Percentiles rank a stretch among this genome's conserved stretches.
Evolutionary conservation across 64 coral and sea anemone species (phyloP).

Genomic region (Stichodactyla mertensii): DNA sequence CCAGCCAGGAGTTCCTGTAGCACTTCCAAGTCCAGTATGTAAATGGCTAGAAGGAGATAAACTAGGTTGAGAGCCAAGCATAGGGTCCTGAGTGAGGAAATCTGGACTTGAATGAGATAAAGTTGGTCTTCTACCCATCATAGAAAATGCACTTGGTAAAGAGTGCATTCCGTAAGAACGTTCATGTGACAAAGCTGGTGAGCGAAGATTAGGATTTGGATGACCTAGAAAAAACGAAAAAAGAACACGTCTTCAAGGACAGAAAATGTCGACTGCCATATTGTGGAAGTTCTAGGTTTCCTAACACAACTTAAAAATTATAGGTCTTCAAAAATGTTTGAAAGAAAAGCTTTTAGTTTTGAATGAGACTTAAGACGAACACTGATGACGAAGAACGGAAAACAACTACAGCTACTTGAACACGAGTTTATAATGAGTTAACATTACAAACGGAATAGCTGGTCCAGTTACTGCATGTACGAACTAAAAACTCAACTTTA

Average conservation of each 20-base stretch:
- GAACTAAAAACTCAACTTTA: slow-evolving; percentile 47
- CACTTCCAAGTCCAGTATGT: slow-evolving; percentile 61
- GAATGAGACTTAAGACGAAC: not conserved
- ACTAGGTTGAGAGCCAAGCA: slow-evolving; percentile 71
- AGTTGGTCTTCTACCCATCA: slow-evolving; percentile 90
- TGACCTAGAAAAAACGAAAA: slow-evolving; percentile 78
- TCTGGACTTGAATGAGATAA: slow-evolving; percentile 57
- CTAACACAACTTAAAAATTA: not conserved
- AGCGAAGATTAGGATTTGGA: slow-evolving; percentile 83
- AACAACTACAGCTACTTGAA: slow-evolving; percentile 28
- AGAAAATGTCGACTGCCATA: not conserved
- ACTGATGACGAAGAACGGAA: not conserved
- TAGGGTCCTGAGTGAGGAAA: slow-evolving; percentile 81
- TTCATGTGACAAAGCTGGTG: slow-evolving; percentile 94
- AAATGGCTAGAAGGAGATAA: slow-evolving; percentile 74
- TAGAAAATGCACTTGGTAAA: slow-evolving; percentile 88
- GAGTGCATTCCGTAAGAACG: slow-evolving; percentile 81
- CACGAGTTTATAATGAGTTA: slow-evolving; percentile 22
- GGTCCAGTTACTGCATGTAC: slow-evolving; percentile 25
- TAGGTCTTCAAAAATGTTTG: not conserved
- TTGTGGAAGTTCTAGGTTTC: not conserved
- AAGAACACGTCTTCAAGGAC: slow-evolving; percentile 20
- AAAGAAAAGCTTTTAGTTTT: not conserved
- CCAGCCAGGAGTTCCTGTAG: slow-evolving; percentile 57
- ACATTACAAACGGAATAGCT: not conserved